Base-by-base conservation (phyloP, 1,140 invertebrate species). In the Euwallacea similis region DNA sequence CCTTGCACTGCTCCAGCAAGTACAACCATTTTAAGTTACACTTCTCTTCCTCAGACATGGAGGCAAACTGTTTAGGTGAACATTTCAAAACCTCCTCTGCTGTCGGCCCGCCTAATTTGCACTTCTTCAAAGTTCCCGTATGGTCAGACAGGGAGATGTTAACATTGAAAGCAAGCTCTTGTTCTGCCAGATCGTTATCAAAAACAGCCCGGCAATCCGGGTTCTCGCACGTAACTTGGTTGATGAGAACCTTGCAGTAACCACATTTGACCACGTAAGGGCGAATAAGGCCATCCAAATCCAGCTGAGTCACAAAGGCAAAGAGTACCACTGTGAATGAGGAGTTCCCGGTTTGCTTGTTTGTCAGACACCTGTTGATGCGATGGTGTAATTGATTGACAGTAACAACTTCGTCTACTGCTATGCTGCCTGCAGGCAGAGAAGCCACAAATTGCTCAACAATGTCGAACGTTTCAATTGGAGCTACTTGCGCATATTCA, bases 1-100 rank as follows among this genome's bases (percentile, higher is more conserved):
- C 76, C 43, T 81, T 81, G 68, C 84, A 85, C 56, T 84, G 79
- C 64, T 85, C 82, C 53, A 87, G 65, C 7, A 87, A 76, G 65
- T 82, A 85, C 33, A 82, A 80, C 85, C 85, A 87, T 75, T 87
- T 87, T 0, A 86, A 72, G 13, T 77, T 54, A 6, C 78, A 77
- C 71, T 83, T 85, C 68, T 79, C 65, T 33, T 81, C 76, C 9
- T 78, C 70, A 16, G 78, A 75, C 79, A 84, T 78, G n/a, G 66
- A 65, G 8, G 78, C 58, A 76, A 84, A 85, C 41, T 81, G 74
- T 21, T 79, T 68, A 16, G 74, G 71, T 71, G 72, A 76, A 69
- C 79, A 80, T 43, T 76, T 74, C 54, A 85, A 74, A 6, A 85
- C 73, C 13, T 75, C 76, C 73, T 85, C 83, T 0, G 86, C 85